A percentile compares a stretch with the other conserved stretches of the same genome.
Evolutionary conservation across 2,888 invertebrate species (phyloP).

Genomic region (Cephus pygmeus): DNA sequence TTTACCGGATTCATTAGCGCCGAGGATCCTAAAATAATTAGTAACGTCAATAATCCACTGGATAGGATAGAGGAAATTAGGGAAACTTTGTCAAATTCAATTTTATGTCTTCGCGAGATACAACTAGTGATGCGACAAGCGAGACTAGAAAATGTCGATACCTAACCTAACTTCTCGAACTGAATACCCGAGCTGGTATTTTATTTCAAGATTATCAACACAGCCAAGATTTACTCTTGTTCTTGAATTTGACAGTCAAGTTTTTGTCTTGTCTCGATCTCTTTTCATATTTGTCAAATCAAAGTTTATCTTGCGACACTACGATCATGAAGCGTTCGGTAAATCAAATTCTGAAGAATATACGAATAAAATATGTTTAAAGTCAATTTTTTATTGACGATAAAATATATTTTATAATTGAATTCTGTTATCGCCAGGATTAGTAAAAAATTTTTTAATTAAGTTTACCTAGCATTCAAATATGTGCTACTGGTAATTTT

Average conservation of each 20-base stretch:
- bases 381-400: too few relatives aligned
- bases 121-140: constrained; percentile 2
- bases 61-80: not conserved
- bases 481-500: not conserved
- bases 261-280: constrained; percentile 12
- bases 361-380: too few relatives aligned
- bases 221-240: constrained; percentile 7
- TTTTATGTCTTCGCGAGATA: not conserved
- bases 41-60: not conserved
- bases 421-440: not conserved
- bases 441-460: not conserved
- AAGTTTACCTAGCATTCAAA: not conserved
- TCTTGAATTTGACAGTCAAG: constrained; percentile 11
- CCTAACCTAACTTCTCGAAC: constrained; percentile 1
- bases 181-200: not conserved
- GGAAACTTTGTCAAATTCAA: not conserved
- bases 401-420: not conserved
- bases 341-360: too few relatives aligned
- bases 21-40: not conserved
- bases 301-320: not conserved
- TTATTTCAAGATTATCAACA: not conserved
- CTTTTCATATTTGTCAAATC: constrained; percentile 2
- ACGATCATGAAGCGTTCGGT: not conserved
- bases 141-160: constrained; percentile 4
- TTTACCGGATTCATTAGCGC: not conserved